phyloP scores from a whole-genome alignment of 2,113 vertebrate species.

The Neotragus moschatus region DNA sequence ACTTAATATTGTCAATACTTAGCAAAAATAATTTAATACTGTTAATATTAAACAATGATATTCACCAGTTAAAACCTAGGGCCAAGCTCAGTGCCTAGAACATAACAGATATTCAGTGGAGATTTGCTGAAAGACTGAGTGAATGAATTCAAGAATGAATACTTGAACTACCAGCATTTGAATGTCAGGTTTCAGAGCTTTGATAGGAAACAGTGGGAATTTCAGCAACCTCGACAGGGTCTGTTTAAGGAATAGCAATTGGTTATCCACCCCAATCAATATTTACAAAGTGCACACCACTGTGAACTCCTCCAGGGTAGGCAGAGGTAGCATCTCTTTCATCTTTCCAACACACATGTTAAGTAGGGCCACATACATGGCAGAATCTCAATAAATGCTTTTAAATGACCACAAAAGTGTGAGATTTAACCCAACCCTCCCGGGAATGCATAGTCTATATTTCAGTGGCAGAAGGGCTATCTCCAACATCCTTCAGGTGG shows the following conservation, averaged over 20 bases:
- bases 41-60: not conserved
- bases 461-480: not conserved
- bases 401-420: constrained; percentile 18
- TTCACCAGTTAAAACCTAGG: not conserved
- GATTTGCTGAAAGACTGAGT: not conserved
- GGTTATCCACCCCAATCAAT: not conserved
- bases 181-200: not conserved
- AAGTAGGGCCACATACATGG: not conserved
- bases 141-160: not conserved
- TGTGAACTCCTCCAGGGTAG: not conserved
- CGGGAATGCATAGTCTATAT: not conserved
- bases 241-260: not conserved
- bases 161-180: not conserved
- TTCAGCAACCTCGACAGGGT: not conserved
- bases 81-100: not conserved
- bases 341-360: constrained; percentile 32
- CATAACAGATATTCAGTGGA: not conserved
- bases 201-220: not conserved
- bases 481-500: not conserved
- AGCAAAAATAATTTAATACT: not conserved
- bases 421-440: not conserved
- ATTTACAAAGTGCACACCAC: not conserved
- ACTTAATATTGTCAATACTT: not conserved
- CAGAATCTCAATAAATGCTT: constrained; percentile 28
- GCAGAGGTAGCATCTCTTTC: not conserved